Conservation (phyloP, 2,797 vertebrate genomes). For the Notolepis coatsorum region DNA sequence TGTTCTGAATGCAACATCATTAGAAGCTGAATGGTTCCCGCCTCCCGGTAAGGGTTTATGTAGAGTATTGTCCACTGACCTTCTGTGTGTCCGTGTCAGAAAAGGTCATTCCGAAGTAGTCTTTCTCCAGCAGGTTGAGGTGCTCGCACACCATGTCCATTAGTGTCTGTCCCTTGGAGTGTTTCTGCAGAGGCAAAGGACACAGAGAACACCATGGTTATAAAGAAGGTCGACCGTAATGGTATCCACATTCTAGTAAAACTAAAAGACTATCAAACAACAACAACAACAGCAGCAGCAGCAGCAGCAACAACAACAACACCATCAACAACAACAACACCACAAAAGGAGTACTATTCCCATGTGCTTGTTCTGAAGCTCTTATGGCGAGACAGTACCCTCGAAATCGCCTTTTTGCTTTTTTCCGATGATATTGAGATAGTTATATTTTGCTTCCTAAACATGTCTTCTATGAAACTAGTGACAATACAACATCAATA, state of each 20-base stretch:
- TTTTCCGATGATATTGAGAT: no score
- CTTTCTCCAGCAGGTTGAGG: conserved; percentile 97
- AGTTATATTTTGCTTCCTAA: no score
- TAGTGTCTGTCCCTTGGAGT: conserved; percentile 91
- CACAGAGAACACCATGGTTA: conserved; percentile 24
- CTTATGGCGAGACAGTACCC: no score
- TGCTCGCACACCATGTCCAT: conserved; percentile 94
- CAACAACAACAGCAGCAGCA: not conserved
- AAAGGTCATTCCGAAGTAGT: conserved; percentile 96
- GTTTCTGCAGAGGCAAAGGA: conserved; percentile 87
- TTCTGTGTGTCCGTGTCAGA: conserved; percentile 95
- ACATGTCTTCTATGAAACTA: no score
- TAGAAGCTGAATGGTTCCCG: conserved; percentile 11
- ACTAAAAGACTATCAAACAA: not conserved
- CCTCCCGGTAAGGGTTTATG: not conserved
- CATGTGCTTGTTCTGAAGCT: not conserved
- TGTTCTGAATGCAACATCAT: conserved; percentile 19
- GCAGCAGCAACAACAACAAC: not conserved
- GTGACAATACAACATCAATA: no score
- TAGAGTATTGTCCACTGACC: conserved; percentile 78
- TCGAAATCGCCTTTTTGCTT: no score
- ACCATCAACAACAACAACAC: not conserved
- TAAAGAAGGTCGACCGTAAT: conserved; percentile 6
- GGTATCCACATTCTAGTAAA: not conserved
- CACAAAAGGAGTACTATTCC: not conserved